Percentiles rank a stretch among this genome's conserved stretches.
Conservation (phyloP, 2,113 vertebrate species). For the Cheilinus undulatus region DNA sequence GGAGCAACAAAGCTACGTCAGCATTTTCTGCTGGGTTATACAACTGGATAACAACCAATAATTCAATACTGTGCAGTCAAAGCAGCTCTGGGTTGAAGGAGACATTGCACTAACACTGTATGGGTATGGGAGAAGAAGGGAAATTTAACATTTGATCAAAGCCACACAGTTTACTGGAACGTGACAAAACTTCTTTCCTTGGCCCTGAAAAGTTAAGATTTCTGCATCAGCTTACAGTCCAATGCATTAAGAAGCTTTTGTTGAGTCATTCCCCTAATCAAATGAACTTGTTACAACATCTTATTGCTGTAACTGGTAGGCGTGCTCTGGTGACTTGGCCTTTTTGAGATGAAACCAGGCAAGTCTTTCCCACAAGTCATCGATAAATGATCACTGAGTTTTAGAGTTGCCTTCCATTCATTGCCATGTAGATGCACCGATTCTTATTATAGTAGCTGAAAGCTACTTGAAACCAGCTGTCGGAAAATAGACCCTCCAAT, state of each 20-base stretch:
- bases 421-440: conserved; percentile 28
- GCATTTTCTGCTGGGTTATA: conserved; percentile 48
- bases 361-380: neutral
- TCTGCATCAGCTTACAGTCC: neutral
- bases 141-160: neutral
- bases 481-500: conserved; percentile 55
- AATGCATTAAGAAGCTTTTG: conserved; percentile 13
- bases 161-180: neutral
- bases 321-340: neutral
- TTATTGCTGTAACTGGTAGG: neutral
- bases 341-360: neutral
- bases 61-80: conserved; percentile 21
- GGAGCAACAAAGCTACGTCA: conserved; percentile 28
- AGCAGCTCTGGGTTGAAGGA: neutral
- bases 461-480: conserved; percentile 68
- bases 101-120: neutral
- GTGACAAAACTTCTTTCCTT: conserved; percentile 1
- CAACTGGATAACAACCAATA: conserved; percentile 39
- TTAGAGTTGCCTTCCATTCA: conserved; percentile 39
- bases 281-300: conserved; percentile 8
- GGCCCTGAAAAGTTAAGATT: neutral
- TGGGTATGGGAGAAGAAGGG: neutral
- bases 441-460: conserved; percentile 58
- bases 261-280: conserved; percentile 5
- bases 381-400: conserved; percentile 22